Evolutionary conservation across 2,113 vertebrate species (phyloP), one percentile per base, ranked within the genome.

Genomic region (Odontophorus gujanensis): DNA sequence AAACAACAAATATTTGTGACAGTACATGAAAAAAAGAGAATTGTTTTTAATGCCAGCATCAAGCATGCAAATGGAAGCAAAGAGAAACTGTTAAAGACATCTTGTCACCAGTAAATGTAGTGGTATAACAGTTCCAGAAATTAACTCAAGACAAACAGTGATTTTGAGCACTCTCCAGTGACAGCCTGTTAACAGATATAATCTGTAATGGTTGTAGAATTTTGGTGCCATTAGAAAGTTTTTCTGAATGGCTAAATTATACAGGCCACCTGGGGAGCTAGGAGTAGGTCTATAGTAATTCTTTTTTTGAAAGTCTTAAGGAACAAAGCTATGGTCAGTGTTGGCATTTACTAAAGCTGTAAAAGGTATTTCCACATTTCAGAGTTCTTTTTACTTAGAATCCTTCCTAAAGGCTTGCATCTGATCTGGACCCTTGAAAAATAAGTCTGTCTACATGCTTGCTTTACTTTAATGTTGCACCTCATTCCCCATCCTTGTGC

Each of bases 111-210:
- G 61, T 91, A 78, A 90, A 62, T 51, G 48, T 61, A 65, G 38
- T 86, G 2, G 0, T 88, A 18, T 82, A 87, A 69, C 36, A 51
- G 79, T 96, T 61, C 36, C 34, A 94, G 79, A 90, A 95, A 92
- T 96, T 65, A 94, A 66, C 86, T 94, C 84, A 90, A 91, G 79
- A 92, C 67, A 93, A 96, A 90, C 22, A 2, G 87, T 83, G 88
- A 87, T 93, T 87, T 93, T 82, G 85, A 95, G 63, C 40, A n/a
- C 59, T 90, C 62, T 77, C 85, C 15, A 78, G 74, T 90, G 93
- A 95, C 81, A 88, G 79, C 38, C 34, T 81, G 77, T 96, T 94
- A 91, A 94, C 90, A 94, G 90, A 91, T 87, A 80, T 26, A 81
- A 82, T 94, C 90, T 93, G 51, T 85, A 92, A 48, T 84, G 45